phyloP scores from a whole-genome alignment of 2,888 invertebrate species.

The Rosalia funebris region DNA sequence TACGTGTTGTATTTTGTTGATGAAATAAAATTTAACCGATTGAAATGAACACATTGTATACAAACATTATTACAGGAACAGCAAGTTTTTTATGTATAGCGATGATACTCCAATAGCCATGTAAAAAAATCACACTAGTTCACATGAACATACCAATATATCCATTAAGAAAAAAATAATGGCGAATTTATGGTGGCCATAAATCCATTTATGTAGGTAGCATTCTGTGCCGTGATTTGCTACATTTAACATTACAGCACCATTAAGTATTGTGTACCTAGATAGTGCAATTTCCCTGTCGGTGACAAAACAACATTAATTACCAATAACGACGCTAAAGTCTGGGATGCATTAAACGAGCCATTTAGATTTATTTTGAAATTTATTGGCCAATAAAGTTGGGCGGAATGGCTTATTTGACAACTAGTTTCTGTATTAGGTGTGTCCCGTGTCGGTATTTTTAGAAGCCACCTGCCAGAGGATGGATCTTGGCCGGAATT shows the following conservation, averaged over 20 bases:
- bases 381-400: slow-evolving; percentile 24
- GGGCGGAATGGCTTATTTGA: slow-evolving; percentile 9
- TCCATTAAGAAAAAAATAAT: background rate
- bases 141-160: too few species aligned
- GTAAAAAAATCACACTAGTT: too few species aligned
- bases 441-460: background rate
- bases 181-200: background rate
- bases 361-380: slow-evolving; percentile 28
- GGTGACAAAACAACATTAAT: slow-evolving; percentile 21
- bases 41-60: too few species aligned
- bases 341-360: slow-evolving; percentile 24
- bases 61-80: too few species aligned
- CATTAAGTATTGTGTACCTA: slow-evolving; percentile 29
- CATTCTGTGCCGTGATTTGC: slow-evolving; percentile 25
- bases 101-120: too few species aligned
- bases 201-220: slow-evolving; percentile 4
- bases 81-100: too few species aligned
- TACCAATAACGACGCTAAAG: slow-evolving; percentile 27
- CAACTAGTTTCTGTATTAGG: slow-evolving; percentile 1
- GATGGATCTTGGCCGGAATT: background rate
- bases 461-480: background rate
- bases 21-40: too few species aligned
- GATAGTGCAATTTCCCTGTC: slow-evolving; percentile 18
- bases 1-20: too few species aligned
- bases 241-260: slow-evolving; percentile 32